Base-by-base conservation (phyloP, 2,888 invertebrate genomes). In the Drosophila rubida region DNA sequence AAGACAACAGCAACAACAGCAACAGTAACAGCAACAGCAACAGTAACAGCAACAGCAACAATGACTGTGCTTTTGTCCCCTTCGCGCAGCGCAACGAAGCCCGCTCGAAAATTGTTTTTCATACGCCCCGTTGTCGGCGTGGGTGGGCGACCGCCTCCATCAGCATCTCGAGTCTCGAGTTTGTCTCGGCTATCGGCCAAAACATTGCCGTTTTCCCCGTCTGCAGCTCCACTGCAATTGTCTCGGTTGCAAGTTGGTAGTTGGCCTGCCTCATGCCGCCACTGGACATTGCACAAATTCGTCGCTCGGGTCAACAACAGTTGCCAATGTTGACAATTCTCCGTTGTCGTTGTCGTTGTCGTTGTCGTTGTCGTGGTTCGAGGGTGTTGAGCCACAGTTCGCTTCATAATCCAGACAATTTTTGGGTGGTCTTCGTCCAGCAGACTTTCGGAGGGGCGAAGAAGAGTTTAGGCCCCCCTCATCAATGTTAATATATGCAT, bases 241-340 rank as follows among this genome's bases (percentile, higher is more conserved):
- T 46, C 25, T 44, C 13, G 42, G 55, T 42, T 32, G 51, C 58
- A 50, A 16, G 46, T 48, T 39, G 48, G 50, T 23, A 19, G 39
- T 6, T 16, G 48, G 67, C 41, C 59, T 76, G 72, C 73, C 64
- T 54, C 75, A 75, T 75, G 81, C 69, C 54, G 76, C 78, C 80
- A 82, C 80, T 80, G 82, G 80, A 82, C 69, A 75, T 78, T 82
- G 75, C 82, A 82, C 64, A 82, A 80, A 78, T 66, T 70, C 73
- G 74, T 62, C 69, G 73, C 69, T 68, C 62, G 51, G 53, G 45
- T 45, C 64, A 59, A 73, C 73, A 73, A 61, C 72, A 64, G 64
- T 63, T 62, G 55, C 69, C 60, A 78, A 69, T 82, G 80, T 82
- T 81, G 83, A 82, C 80, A 80, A 80, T 67, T 79, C 75, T 30